Percentiles rank a stretch among this genome's conserved stretches.
phyloP scores from a whole-genome alignment of 2,888 invertebrate species.

The Metopia argyrocephala region DNA sequence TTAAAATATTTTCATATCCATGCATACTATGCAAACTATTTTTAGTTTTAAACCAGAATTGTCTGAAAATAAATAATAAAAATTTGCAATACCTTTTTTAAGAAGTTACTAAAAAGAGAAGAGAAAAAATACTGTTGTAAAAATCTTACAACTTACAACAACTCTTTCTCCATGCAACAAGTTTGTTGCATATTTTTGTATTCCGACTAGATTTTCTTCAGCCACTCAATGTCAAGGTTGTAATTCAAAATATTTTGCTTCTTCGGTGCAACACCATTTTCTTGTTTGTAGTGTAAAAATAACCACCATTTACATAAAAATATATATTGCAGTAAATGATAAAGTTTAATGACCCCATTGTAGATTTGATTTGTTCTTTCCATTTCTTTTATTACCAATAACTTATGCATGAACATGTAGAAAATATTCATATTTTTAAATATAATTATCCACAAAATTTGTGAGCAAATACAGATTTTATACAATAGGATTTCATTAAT shows the following conservation, averaged over 20 bases:
- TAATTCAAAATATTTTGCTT: neutral
- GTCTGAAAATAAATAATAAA: neutral
- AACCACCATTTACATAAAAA: conserved; percentile 36
- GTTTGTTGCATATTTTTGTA: neutral
- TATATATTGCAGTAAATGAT: neutral
- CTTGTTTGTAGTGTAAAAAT: neutral
- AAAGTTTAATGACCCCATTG: conserved; percentile 23
- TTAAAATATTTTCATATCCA: no score
- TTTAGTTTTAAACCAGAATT: no score
- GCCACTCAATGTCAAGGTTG: conserved; percentile 45
- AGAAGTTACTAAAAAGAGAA: neutral
- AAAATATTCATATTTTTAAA: no score
- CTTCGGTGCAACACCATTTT: neutral
- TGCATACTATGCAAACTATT: no score
- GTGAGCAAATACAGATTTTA: no score
- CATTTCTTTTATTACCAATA: no score
- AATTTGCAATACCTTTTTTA: conserved; percentile 9
- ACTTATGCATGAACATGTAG: no score
- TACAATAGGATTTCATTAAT: no score
- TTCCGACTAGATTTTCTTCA: neutral
- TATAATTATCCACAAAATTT: no score
- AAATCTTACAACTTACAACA: no score
- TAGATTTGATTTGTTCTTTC: neutral
- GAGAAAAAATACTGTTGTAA: neutral
- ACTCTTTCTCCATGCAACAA: neutral